Evolutionary conservation across 1,140 invertebrate genomes (phyloP).

Genomic region (Lethocerus indicus): DNA sequence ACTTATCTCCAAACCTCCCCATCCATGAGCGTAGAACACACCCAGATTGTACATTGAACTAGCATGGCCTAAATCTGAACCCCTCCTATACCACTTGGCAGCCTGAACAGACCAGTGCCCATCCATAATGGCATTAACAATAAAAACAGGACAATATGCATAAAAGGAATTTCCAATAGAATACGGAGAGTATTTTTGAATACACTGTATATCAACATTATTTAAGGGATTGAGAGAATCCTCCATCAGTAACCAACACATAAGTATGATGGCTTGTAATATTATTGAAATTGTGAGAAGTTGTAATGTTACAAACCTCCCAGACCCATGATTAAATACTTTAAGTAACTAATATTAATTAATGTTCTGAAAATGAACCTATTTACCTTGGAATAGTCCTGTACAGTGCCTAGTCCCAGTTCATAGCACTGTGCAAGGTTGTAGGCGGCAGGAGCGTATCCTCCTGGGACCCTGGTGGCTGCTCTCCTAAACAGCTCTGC

Average conservation of each 20-base stretch:
- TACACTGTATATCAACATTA: neutral
- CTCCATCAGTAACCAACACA: no score
- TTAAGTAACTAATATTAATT: no score
- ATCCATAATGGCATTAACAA: no score
- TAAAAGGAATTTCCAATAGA: no score
- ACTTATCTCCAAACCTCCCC: constrained; percentile 31
- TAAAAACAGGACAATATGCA: no score
- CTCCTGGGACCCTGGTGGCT: constrained; percentile 30
- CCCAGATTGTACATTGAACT: constrained; percentile 43
- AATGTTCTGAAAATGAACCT: no score
- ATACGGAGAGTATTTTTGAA: neutral
- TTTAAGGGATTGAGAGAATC: no score
- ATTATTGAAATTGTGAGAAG: no score
- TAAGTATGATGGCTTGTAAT: no score
- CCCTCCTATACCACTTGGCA: constrained; percentile 35
- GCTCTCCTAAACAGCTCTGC: constrained; percentile 29
- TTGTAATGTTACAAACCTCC: no score
- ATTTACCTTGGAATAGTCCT: constrained; percentile 33
- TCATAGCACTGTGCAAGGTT: constrained; percentile 44
- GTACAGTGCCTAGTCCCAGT: constrained; percentile 35
- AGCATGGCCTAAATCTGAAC: constrained; percentile 35
- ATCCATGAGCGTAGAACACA: constrained; percentile 41
- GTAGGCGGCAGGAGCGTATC: constrained; percentile 35
- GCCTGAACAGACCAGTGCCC: no score
- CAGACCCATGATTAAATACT: no score